Conservation (phyloP, 2,888 invertebrate species). For the Ellobium chinense region DNA sequence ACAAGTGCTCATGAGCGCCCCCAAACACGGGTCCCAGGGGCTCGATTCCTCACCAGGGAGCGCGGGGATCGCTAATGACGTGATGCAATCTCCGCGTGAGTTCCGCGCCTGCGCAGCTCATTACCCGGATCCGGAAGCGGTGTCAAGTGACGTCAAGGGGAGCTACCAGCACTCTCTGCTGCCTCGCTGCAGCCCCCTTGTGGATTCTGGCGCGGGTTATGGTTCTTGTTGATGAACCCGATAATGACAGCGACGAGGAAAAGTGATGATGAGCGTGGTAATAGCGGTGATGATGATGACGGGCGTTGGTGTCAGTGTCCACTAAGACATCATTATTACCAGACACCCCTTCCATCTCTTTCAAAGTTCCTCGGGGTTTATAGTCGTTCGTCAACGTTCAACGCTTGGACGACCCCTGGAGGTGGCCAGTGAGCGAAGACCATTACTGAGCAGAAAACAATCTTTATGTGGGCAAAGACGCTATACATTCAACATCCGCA, state of each 20-base stretch:
- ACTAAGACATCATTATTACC: background rate
- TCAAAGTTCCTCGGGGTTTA: background rate
- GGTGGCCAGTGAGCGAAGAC: too few relatives aligned
- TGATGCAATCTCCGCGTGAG: conserved; percentile 1
- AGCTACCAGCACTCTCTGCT: background rate
- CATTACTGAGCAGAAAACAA: too few relatives aligned
- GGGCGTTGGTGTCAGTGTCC: conserved; percentile 4
- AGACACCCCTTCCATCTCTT: background rate
- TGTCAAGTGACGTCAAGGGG: conserved; percentile 38
- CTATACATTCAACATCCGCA: too few relatives aligned
- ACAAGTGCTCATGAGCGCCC: background rate
- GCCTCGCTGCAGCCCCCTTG: background rate
- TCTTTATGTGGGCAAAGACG: too few relatives aligned
- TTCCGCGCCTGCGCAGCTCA: conserved; percentile 32
- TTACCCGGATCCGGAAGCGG: conserved; percentile 20
- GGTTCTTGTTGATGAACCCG: conserved; percentile 2
- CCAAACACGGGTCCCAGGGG: background rate
- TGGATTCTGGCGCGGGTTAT: background rate
- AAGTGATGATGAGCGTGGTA: conserved; percentile 5
- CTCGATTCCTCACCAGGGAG: conserved; percentile 9
- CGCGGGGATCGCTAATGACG: conserved; percentile 1
- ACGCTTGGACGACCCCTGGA: too few relatives aligned
- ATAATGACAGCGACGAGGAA: background rate
- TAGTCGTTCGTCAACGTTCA: background rate
- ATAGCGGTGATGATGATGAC: conserved; percentile 13